These are phyloP conservation scores for Gymnobelideus leadbeateri DNA, from an alignment of 2,113 vertebrate genomes.

Conservation along the genomic window DNA sequence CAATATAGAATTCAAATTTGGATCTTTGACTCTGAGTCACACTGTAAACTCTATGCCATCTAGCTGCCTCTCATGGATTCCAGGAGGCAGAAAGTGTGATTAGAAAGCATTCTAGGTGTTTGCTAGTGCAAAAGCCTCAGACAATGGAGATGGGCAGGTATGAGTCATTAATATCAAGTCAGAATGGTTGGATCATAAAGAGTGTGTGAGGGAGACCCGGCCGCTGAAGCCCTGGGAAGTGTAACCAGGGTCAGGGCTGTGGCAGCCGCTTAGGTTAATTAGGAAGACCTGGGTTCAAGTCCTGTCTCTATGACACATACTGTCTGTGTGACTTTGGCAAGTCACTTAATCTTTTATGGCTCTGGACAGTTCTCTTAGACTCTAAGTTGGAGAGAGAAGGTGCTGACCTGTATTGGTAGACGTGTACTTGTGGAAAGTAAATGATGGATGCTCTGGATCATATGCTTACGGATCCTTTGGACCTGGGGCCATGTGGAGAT, in stretches of 20 bases:
- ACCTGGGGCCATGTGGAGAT: conserved; percentile 88
- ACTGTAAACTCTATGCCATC: neutral
- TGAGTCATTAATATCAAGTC: neutral
- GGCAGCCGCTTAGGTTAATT: neutral
- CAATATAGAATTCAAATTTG: neutral
- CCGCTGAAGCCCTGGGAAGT: too few relatives aligned
- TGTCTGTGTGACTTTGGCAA: neutral
- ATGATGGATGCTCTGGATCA: conserved; percentile 94
- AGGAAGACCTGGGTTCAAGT: neutral
- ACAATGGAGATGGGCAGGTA: neutral
- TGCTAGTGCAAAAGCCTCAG: neutral
- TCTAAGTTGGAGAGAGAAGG: neutral
- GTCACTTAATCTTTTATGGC: neutral
- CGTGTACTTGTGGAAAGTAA: conserved; percentile 24
- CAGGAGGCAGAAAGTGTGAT: neutral
- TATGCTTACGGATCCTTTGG: conserved; percentile 94
- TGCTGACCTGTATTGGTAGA: neutral
- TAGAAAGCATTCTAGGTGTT: neutral
- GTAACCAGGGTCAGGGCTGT: too few relatives aligned
- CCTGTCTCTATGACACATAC: neutral
- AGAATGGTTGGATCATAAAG: neutral
- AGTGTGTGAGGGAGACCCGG: too few relatives aligned
- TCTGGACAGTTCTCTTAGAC: neutral
- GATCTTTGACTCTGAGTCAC: too few relatives aligned
- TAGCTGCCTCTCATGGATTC: neutral